These are phyloP conservation scores for Eilema sororculum DNA, from an alignment of 2,888 invertebrate genomes.

Conservation along the genomic window DNA sequence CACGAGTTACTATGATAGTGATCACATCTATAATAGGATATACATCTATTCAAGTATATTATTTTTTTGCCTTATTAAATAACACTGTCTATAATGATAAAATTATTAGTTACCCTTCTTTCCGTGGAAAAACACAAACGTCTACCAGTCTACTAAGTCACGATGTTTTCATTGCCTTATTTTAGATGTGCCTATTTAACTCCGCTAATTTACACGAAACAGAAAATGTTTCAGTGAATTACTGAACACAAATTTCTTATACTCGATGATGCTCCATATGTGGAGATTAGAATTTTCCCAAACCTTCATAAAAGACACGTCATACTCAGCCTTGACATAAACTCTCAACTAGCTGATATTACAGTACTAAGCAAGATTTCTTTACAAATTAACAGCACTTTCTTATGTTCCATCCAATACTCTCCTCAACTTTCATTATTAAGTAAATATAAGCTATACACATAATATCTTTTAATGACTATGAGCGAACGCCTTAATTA, in stretches of 20 bases:
- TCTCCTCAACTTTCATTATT: background rate
- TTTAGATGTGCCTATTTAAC: background rate
- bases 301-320: background rate
- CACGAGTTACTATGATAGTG: no score
- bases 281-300: background rate
- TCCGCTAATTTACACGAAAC: background rate
- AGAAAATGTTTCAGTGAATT: background rate
- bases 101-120: slow-evolving; percentile 2
- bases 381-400: slow-evolving; percentile 4
- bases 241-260: background rate
- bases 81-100: background rate
- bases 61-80: background rate
- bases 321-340: background rate
- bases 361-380: background rate
- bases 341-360: background rate
- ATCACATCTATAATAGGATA: background rate
- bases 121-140: background rate
- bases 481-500: slow-evolving; percentile 27
- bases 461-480: slow-evolving; percentile 26
- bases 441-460: slow-evolving; percentile 7
- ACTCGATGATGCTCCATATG: background rate
- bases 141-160: no score
- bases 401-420: background rate
- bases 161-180: background rate
- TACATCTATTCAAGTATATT: background rate